These are phyloP conservation scores for Odontothrips loti DNA, from an alignment of 2,888 invertebrate species.

Conservation along the genomic window DNA sequence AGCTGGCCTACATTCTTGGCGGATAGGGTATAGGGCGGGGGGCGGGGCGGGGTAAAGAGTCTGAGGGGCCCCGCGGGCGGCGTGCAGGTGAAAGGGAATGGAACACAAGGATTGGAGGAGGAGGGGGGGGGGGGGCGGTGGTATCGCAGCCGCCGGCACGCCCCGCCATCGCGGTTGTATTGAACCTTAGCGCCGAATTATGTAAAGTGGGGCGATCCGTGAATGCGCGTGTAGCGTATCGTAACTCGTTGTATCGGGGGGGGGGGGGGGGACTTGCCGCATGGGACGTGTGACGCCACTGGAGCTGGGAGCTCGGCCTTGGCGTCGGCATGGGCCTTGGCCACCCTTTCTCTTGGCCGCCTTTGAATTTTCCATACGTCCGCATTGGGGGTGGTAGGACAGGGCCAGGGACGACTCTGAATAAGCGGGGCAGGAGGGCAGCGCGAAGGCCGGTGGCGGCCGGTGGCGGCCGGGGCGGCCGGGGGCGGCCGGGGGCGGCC, in stretches of 20 bases:
- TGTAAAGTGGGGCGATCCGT: background rate
- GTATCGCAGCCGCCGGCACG: background rate
- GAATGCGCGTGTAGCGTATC: background rate
- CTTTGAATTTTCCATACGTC: no score
- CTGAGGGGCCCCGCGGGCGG: no score
- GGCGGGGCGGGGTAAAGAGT: no score
- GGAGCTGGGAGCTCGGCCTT: no score
- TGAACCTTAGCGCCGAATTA: conserved; percentile 20
- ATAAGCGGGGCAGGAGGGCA: background rate
- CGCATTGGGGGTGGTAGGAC: no score
- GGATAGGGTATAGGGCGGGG: background rate
- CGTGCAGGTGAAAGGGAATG: no score
- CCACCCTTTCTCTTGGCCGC: no score
- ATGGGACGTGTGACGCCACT: no score
- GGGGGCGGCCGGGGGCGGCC: background rate
- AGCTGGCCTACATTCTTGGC: conserved; percentile 18
- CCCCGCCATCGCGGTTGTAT: background rate
- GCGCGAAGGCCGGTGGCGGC: background rate
- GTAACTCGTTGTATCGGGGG: background rate
- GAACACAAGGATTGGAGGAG: no score
- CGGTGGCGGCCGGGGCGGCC: background rate
- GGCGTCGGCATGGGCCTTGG: no score
- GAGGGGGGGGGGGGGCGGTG: background rate
- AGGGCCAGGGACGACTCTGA: no score
- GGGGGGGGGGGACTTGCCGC: background rate